Evolutionary conservation across 2,888 invertebrate genomes (phyloP).

Genomic region (Helleia helle): DNA sequence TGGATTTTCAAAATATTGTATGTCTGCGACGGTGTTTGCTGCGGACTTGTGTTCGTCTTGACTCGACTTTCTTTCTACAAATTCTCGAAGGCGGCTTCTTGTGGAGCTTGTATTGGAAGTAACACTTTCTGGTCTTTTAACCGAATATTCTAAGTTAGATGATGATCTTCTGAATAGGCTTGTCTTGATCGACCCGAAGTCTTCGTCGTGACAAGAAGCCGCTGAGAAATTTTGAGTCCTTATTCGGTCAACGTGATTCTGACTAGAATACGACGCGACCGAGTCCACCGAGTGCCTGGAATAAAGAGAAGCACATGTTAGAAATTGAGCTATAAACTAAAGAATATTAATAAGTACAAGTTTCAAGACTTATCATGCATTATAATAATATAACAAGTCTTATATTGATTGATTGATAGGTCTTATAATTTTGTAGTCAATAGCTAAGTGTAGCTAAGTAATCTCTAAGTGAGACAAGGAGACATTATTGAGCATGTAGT

Average conservation of each 20-base stretch:
- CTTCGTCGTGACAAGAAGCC: conserved; percentile 72
- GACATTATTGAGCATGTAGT: too few relatives aligned
- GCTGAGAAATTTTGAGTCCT: conserved; percentile 71
- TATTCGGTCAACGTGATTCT: conserved; percentile 74
- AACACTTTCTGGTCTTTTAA: conserved; percentile 64
- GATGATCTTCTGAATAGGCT: conserved; percentile 66
- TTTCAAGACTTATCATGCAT: too few relatives aligned
- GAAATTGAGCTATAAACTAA: too few relatives aligned
- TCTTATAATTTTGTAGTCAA: too few relatives aligned
- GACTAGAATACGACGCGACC: conserved; percentile 75
- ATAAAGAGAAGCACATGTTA: conserved; percentile 55
- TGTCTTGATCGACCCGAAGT: conserved; percentile 68
- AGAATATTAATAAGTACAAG: too few relatives aligned
- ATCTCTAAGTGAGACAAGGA: too few relatives aligned
- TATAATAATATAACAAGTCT: too few relatives aligned
- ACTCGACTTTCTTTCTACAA: conserved; percentile 69
- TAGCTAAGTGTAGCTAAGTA: too few relatives aligned
- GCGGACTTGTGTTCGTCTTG: conserved; percentile 66
- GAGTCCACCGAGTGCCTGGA: conserved; percentile 74
- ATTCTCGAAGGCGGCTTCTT: conserved; percentile 70
- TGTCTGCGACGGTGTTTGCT: conserved; percentile 59
- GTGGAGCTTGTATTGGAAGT: conserved; percentile 65
- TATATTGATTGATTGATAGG: too few relatives aligned
- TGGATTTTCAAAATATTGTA: conserved; percentile 69
- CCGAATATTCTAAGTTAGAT: conserved; percentile 57